phyloP scores from a whole-genome alignment of 2,113 vertebrate genomes.

The Strix uralensis region DNA sequence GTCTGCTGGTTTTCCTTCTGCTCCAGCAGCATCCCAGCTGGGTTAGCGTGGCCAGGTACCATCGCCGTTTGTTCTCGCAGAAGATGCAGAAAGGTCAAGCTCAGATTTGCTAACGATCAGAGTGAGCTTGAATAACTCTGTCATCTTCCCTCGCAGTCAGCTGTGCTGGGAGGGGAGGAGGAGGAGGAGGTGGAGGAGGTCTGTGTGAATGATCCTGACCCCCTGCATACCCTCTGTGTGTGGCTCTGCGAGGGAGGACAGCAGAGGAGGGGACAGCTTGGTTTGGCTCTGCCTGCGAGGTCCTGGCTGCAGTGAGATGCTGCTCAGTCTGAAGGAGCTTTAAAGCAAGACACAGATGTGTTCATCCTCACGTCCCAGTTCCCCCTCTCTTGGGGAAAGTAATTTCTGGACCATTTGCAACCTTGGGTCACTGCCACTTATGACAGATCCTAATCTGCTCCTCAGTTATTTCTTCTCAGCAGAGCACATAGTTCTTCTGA shows the following conservation, averaged over 20 bases:
- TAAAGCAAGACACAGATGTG: background rate
- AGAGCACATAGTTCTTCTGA: background rate
- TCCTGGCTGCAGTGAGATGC: background rate
- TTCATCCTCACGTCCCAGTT: background rate
- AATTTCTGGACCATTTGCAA: background rate
- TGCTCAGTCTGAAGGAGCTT: background rate
- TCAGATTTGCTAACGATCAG: background rate
- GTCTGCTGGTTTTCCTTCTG: background rate
- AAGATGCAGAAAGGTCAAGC: slow-evolving; percentile 25
- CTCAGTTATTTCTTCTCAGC: background rate
- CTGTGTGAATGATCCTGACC: background rate
- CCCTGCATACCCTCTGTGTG: fast-evolving
- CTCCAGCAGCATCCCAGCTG: background rate
- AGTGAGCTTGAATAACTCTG: background rate
- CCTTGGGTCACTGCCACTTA: background rate
- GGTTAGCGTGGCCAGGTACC: background rate
- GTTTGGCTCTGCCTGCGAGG: background rate
- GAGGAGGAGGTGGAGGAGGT: background rate
- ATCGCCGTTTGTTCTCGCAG: background rate
- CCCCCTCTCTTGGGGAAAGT: background rate
- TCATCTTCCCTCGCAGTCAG: fast-evolving
- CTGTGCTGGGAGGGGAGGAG: background rate
- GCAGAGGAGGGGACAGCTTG: background rate
- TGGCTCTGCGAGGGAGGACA: background rate
- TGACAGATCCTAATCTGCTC: background rate